Conservation (phyloP, 2,888 invertebrate genomes). For the Hyppa rectilinea region DNA sequence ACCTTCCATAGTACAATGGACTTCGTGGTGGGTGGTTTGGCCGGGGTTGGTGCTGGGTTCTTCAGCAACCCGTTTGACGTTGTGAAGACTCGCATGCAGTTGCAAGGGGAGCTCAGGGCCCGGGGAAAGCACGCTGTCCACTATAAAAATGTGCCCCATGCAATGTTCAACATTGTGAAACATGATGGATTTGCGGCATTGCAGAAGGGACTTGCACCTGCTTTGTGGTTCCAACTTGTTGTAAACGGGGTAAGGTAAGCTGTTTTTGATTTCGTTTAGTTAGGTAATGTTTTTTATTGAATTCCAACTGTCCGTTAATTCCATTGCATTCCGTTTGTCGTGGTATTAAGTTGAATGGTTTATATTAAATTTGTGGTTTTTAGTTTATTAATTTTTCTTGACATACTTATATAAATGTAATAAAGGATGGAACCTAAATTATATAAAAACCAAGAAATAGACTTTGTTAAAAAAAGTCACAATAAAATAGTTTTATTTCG, state of each 20-base stretch:
- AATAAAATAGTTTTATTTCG: too few species aligned
- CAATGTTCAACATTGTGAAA: constrained; percentile 93
- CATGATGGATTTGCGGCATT: constrained; percentile 94
- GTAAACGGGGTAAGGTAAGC: constrained; percentile 91
- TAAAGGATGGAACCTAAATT: background rate
- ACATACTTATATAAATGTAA: background rate
- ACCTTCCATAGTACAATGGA: constrained; percentile 90
- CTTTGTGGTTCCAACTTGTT: constrained; percentile 94
- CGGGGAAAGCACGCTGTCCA: constrained; percentile 91
- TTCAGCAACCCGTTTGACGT: constrained; percentile 98
- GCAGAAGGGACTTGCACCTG: constrained; percentile 95
- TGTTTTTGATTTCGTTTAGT: constrained; percentile 34
- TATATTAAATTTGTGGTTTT: background rate
- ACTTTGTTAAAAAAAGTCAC: background rate
- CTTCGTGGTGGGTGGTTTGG: constrained; percentile 94
- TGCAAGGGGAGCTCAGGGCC: constrained; percentile 95
- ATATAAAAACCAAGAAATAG: background rate
- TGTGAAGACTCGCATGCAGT: constrained; percentile 96
- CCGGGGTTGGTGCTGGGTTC: constrained; percentile 94
- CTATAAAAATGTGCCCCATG: constrained; percentile 95
- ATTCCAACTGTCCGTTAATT: background rate
- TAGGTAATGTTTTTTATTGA: background rate
- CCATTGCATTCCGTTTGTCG: constrained; percentile 8
- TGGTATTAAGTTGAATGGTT: background rate
- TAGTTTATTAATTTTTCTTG: background rate